phyloP scores from a whole-genome alignment of 1,140 invertebrate genomes.

The Coptotermes formosanus region DNA sequence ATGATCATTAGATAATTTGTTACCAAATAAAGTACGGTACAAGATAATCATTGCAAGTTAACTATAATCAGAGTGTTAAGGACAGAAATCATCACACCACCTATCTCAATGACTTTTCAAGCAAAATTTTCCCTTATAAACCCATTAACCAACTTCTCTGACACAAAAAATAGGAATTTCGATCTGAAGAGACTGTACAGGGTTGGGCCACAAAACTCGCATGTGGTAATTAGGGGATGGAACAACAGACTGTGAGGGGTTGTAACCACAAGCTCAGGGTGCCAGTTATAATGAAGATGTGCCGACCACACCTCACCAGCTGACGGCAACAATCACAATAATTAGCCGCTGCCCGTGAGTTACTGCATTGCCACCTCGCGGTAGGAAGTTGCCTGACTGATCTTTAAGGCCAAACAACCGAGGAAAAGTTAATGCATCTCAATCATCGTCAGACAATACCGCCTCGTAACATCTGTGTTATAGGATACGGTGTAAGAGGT shows the following conservation, averaged over 20 bases:
- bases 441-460: neutral
- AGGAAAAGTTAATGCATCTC: neutral
- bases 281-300: neutral
- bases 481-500: neutral
- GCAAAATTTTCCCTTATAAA: neutral
- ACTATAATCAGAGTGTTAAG: neutral
- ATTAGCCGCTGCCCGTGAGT: slow-evolving; percentile 2
- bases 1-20: no score
- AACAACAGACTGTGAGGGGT: neutral
- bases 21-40: no score
- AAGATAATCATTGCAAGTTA: no score
- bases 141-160: neutral
- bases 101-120: neutral
- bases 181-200: neutral
- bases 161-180: neutral
- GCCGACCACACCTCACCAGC: neutral
- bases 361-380: neutral
- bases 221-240: slow-evolving; percentile 9
- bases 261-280: neutral
- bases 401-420: neutral
- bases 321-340: neutral
- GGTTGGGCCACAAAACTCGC: neutral
- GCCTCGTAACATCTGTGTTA: neutral
- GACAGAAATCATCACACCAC: neutral
- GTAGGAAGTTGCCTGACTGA: neutral